Evolutionary conservation across 1,140 invertebrate genomes (phyloP).

Genomic region (Anastrepha ludens): DNA sequence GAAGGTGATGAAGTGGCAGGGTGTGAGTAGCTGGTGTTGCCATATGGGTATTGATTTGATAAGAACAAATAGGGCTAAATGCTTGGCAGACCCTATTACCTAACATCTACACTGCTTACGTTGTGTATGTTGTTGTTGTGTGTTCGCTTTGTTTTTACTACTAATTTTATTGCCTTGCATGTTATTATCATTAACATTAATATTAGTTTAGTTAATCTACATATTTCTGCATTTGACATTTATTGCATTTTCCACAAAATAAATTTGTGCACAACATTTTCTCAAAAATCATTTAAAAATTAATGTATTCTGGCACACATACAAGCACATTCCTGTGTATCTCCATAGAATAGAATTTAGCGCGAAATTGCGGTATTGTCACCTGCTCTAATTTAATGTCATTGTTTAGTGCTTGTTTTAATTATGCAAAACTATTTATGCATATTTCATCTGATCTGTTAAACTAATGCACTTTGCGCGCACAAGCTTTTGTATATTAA

Average conservation of each 20-base stretch:
- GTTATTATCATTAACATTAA: not conserved
- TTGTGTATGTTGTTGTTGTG: too few relatives aligned
- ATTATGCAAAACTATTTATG: slow-evolving; percentile 46
- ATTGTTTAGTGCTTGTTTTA: not conserved
- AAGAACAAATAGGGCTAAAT: too few relatives aligned
- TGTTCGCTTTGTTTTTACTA: not conserved
- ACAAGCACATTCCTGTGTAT: not conserved
- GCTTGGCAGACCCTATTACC: too few relatives aligned
- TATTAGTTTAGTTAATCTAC: not conserved
- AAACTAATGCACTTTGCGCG: not conserved
- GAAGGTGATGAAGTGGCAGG: too few relatives aligned
- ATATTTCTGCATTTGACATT: not conserved
- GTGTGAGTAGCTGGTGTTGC: too few relatives aligned
- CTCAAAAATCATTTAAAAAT: slow-evolving; percentile 20
- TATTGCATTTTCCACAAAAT: not conserved
- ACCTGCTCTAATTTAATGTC: slow-evolving; percentile 19
- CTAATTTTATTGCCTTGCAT: not conserved
- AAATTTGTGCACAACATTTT: not conserved
- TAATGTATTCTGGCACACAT: not conserved
- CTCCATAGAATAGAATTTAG: not conserved
- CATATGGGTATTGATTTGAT: too few relatives aligned
- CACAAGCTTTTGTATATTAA: not conserved
- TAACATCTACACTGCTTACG: too few relatives aligned
- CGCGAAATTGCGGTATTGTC: slow-evolving; percentile 11
- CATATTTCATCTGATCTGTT: not conserved